Conservation (phyloP, 2,888 invertebrate genomes). For the Lithophane socia region DNA sequence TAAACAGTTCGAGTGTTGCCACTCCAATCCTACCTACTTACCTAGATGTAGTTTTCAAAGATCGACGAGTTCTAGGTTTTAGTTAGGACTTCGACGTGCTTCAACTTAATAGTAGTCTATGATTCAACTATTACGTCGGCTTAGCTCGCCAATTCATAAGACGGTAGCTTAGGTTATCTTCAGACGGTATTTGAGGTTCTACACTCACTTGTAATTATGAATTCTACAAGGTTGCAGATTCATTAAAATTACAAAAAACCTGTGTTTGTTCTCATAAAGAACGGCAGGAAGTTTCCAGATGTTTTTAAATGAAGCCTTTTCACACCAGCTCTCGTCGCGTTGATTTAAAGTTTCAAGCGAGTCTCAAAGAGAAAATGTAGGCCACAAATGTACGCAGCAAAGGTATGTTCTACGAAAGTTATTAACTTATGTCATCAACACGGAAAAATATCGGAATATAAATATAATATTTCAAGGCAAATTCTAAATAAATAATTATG, state of each 20-base stretch:
- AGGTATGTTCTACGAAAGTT: slow-evolving; percentile 19
- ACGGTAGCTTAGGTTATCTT: not conserved
- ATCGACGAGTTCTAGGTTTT: too few species aligned
- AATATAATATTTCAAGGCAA: slow-evolving; percentile 6
- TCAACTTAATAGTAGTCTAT: too few species aligned
- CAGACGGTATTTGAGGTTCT: not conserved
- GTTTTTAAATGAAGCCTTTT: slow-evolving; percentile 53
- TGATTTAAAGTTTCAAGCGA: slow-evolving; percentile 44
- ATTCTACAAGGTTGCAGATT: not conserved
- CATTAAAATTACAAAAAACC: not conserved
- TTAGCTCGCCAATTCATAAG: too few species aligned
- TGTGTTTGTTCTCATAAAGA: not conserved
- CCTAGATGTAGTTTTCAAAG: too few species aligned
- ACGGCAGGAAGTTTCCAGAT: slow-evolving; percentile 15
- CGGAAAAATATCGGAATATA: not conserved
- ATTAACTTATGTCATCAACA: not conserved
- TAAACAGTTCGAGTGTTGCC: too few species aligned
- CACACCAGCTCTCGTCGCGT: slow-evolving; percentile 26
- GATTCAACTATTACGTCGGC: too few species aligned
- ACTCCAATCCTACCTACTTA: too few species aligned
- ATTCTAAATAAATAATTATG: too few species aligned
- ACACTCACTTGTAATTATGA: not conserved
- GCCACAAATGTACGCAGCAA: slow-evolving; percentile 31
- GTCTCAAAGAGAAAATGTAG: slow-evolving; percentile 47
- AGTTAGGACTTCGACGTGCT: too few species aligned